A percentile compares a stretch with the other conserved stretches of the same genome.
Conservation (phyloP, 2,888 invertebrate genomes). For the Gasteruption jaculator region DNA sequence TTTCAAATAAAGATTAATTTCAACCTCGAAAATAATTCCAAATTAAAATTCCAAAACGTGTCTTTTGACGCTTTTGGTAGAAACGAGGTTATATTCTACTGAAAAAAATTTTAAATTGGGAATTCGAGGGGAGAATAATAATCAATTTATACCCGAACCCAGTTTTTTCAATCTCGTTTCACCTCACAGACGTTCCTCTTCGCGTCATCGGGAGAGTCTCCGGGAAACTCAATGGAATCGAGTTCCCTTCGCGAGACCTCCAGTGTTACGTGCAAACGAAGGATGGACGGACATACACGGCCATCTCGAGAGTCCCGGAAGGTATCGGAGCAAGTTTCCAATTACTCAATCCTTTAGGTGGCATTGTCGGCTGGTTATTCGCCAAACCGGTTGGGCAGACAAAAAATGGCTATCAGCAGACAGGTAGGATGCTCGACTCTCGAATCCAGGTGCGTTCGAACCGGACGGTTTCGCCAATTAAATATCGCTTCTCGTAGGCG, state of each 20-base stretch:
- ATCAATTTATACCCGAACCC: constrained; percentile 1
- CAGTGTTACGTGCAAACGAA: constrained; percentile 88
- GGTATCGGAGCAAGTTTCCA: constrained; percentile 76
- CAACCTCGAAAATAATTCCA: no score
- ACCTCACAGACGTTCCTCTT: constrained; percentile 72
- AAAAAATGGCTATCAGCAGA: constrained; percentile 85
- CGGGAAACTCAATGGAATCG: constrained; percentile 75
- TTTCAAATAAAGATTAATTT: no score
- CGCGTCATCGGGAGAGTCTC: constrained; percentile 86
- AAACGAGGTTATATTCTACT: no score
- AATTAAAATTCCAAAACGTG: no score
- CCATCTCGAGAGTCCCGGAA: constrained; percentile 75
- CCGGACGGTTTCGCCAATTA: neutral
- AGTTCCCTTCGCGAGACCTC: constrained; percentile 71
- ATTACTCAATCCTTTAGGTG: constrained; percentile 77
- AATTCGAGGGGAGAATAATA: neutral
- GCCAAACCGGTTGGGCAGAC: constrained; percentile 73
- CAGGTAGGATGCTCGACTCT: constrained; percentile 53
- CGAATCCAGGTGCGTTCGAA: neutral
- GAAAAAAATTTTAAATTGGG: constrained; percentile 1
- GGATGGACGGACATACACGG: constrained; percentile 86
- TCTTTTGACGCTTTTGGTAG: no score
- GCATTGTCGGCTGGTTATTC: constrained; percentile 90
- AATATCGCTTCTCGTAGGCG: constrained; percentile 58
- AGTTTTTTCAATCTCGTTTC: no score